A percentile compares a stretch with the other conserved stretches of the same genome.
These are phyloP conservation scores for Leptinotarsa texana DNA, from an alignment of 1,140 invertebrate species.

Conservation along the genomic window DNA sequence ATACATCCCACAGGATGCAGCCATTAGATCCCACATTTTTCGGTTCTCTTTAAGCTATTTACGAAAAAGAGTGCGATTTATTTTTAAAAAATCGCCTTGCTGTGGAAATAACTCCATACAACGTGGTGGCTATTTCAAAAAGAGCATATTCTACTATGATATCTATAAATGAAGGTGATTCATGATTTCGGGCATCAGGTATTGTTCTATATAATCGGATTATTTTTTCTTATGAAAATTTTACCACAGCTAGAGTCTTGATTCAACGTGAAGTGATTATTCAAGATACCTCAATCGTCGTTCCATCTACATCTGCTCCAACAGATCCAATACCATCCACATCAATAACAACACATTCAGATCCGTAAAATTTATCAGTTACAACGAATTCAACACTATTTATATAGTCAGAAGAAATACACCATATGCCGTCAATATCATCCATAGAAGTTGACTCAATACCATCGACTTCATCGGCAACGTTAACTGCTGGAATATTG, in stretches of 20 bases:
- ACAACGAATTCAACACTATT: background rate
- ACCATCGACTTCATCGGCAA: too few relatives aligned
- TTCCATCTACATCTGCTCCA: background rate
- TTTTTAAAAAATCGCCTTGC: too few relatives aligned
- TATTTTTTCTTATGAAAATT: slow-evolving; percentile 30
- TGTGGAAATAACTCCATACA: too few relatives aligned
- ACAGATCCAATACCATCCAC: background rate
- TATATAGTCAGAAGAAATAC: too few relatives aligned
- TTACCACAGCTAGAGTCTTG: slow-evolving; percentile 7
- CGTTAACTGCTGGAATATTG: background rate
- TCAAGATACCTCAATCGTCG: background rate
- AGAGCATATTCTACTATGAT: background rate
- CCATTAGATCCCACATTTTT: too few relatives aligned
- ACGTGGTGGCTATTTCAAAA: background rate
- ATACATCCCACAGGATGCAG: too few relatives aligned
- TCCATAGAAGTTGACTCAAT: too few relatives aligned
- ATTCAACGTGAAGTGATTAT: background rate
- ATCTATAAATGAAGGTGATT: background rate
- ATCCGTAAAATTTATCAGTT: background rate
- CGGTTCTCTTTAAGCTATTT: too few relatives aligned
- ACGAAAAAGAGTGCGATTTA: too few relatives aligned
- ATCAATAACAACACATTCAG: background rate
- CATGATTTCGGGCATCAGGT: background rate
- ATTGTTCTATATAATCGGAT: background rate
- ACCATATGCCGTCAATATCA: too few relatives aligned